Base-by-base conservation (phyloP, 2,113 vertebrate genomes). In the Mixornis gularis region DNA sequence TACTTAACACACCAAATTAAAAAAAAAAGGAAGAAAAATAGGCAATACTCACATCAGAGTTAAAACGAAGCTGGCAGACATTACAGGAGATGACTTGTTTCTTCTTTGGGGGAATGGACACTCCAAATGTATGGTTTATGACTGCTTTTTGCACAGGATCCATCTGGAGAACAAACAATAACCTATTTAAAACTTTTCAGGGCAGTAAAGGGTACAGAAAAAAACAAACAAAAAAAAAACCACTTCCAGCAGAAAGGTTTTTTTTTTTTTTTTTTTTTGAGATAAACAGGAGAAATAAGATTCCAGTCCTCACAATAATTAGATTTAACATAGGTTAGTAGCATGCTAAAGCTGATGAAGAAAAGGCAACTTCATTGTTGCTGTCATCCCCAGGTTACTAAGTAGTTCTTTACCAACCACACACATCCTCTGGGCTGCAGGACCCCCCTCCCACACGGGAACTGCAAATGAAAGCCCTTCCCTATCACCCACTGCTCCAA, bases 131-230 rank as follows among this genome's bases (percentile, higher is more conserved):
- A 97, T 99, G 99, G 97, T 99, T 99, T 97, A 99, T 99, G 60
- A 99, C 98, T 36, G 99, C 99, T 96, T 99, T 99, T 97, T 99
- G 99, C 94, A 99, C 99, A 36, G 99, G 99, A 97, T 99, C 99
- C 99, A 99, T 99, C 99, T 99, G 97, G 73, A 97, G 79, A 94
- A 92, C 26, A 97, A 97, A 96, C 32, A 95, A 96, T 32, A 95
- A 93, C 53, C 60, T 13, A 95, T 95, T 87, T 87, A 86, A 38
- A 95, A 72, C 25, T 92, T 95, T 80, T 73, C 60, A 93, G 58
- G 41, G 66, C 7, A 93, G 79, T 51, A 55, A 72, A 46, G 1
- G 68, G 16, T 41, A 71, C 15, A 79, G 14, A 62, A 91, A 8
- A 85, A 62, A 92, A 48, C 46, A 11, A 0, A 10, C 79, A 79